These are phyloP conservation scores for Ranitomeya variabilis DNA, from an alignment of 2,113 vertebrate genomes.

Conservation along the genomic window DNA sequence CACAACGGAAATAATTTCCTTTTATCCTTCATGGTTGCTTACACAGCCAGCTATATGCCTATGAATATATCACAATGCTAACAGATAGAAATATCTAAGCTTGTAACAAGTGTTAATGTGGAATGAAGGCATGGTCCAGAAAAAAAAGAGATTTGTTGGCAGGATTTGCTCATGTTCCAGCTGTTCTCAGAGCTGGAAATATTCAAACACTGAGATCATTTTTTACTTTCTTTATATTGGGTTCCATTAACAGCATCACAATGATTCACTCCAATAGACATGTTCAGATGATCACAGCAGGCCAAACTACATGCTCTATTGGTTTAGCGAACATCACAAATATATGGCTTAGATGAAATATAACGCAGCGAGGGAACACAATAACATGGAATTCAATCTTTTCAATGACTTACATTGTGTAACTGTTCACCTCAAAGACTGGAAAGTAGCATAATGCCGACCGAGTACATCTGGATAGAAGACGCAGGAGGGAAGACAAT, in stretches of 20 bases:
- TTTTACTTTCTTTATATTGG: constrained; percentile 62
- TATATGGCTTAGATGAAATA: constrained; percentile 67
- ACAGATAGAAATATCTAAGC: constrained; percentile 29
- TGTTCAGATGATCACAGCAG: constrained; percentile 64
- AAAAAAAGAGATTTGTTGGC: constrained; percentile 28
- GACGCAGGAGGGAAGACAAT: constrained; percentile 19
- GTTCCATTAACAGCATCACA: constrained; percentile 62
- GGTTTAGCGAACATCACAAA: constrained; percentile 67
- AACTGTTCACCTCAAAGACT: constrained; percentile 53
- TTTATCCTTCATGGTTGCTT: constrained; percentile 45
- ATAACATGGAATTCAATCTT: constrained; percentile 55
- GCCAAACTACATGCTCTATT: constrained; percentile 66
- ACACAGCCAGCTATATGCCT: constrained; percentile 39
- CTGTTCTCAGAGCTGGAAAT: constrained; percentile 62
- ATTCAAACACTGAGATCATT: constrained; percentile 62
- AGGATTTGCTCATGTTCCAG: constrained; percentile 60
- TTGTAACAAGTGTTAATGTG: constrained; percentile 59
- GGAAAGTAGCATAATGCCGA: constrained; percentile 43
- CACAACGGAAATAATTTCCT: constrained; percentile 17
- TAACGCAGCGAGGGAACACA: constrained; percentile 47
- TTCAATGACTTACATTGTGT: constrained; percentile 49
- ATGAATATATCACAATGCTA: constrained; percentile 51
- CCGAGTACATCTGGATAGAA: constrained; percentile 35
- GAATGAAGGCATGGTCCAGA: constrained; percentile 57
- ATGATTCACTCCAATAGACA: constrained; percentile 62